A percentile compares a stretch with the other conserved stretches of the same genome.
phyloP scores from a whole-genome alignment of 2,797 vertebrate genomes.

The Carapus acus region DNA sequence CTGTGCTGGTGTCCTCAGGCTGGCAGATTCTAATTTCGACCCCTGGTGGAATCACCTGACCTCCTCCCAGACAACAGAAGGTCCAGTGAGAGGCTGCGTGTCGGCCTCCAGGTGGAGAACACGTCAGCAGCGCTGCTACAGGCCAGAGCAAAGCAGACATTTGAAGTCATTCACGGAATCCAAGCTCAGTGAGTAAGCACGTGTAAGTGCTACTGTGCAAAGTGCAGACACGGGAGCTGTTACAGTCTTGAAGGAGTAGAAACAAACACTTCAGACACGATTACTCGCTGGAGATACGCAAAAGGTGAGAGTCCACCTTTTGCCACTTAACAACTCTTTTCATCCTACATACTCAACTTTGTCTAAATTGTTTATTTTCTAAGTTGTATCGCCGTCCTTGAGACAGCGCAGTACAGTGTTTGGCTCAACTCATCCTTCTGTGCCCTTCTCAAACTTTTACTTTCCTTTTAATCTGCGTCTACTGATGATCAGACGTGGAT shows the following conservation, averaged over 20 bases:
- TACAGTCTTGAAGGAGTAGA: constrained; percentile 2
- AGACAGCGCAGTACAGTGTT: too few species aligned
- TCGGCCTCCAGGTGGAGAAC: constrained; percentile 12
- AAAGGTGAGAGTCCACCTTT: background rate
- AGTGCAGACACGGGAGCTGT: background rate
- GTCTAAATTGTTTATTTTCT: too few species aligned
- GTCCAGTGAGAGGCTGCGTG: constrained; percentile 17
- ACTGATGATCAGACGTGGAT: too few species aligned
- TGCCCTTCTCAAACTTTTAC: too few species aligned
- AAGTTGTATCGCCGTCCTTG: too few species aligned
- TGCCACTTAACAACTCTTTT: background rate
- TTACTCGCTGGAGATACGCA: background rate
- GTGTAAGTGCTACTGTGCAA: constrained; percentile 1
- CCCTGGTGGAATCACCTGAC: constrained; percentile 25
- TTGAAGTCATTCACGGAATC: background rate
- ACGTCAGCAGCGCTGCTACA: constrained; percentile 1
- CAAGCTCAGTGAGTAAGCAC: background rate
- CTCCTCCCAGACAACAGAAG: constrained; percentile 31
- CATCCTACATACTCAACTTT: background rate
- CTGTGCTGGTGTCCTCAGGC: too few species aligned
- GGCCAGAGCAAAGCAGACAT: constrained; percentile 7
- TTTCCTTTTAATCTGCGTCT: too few species aligned
- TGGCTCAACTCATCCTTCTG: too few species aligned
- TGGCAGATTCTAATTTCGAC: constrained; percentile 24
- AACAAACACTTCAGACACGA: background rate